Conservation (phyloP, 2,113 vertebrate species). For the Mugil cephalus region DNA sequence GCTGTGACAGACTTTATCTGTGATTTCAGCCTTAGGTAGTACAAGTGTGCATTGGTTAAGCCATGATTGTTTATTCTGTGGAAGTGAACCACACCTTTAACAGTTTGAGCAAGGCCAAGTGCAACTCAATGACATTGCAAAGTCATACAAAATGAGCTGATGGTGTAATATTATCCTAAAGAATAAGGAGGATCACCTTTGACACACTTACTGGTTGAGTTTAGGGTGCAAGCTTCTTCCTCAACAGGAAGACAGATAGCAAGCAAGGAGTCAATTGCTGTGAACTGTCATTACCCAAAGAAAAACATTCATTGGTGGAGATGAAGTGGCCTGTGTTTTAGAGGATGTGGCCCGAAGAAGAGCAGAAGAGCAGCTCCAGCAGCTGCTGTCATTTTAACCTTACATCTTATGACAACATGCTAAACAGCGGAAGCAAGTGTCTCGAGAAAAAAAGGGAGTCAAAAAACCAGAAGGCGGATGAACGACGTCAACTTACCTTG, state of each 20-base stretch:
- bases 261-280: neutral
- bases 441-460: conserved; percentile 12
- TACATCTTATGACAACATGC: conserved; percentile 1
- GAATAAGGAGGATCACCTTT: neutral
- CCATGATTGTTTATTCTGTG: conserved; percentile 27
- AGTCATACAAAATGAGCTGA: conserved; percentile 22
- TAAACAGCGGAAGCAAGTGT: neutral
- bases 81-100: conserved; percentile 42
- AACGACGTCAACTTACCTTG: conserved; percentile 88
- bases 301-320: neutral
- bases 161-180: neutral
- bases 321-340: neutral
- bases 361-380: neutral
- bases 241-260: neutral
- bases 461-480: conserved; percentile 31
- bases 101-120: conserved; percentile 22
- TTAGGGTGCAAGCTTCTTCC: neutral
- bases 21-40: neutral
- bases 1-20: neutral
- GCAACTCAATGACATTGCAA: conserved; percentile 46
- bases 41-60: neutral
- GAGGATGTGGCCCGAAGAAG: conserved; percentile 4
- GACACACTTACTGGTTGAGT: neutral
- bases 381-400: conserved; percentile 12
- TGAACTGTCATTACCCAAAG: neutral